Base-by-base conservation (phyloP, 2,888 invertebrate genomes). In the Agrotis clavis region DNA sequence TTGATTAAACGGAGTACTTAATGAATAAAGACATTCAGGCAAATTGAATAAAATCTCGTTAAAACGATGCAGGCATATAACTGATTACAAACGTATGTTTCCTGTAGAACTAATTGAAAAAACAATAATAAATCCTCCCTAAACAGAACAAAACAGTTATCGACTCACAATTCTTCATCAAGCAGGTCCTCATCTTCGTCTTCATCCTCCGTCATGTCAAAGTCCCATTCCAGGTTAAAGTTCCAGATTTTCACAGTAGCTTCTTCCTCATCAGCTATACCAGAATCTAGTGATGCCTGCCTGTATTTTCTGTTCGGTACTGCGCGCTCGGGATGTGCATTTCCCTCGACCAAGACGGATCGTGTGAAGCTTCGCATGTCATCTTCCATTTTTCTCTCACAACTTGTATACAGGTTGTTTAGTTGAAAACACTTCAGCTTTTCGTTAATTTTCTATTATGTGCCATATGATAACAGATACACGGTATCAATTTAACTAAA, bases 141-240 rank as follows among this genome's bases (percentile, higher is more conserved):
- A 41, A 41, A 41, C 1, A 11, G 0, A 63, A 30, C 14, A 25
- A n/a, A 53, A 16, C n/a, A 9, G 3, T 19, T 45, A 9, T 19
- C 13, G 50, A 77, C 78, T 78, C 59, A 76, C 71, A 66, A 62
- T 53, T 68, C 67, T 19, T 81, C 71, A 25, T 77, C 74, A 54
- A 77, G 74, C 70, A 89, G 87, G 47, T 86, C 76, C 51, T 87
- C 88, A 19, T 89, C 87, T 30, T 92, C 92, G 50, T 90, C 87
- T 48, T 92, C 92, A 51, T 90, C 88, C 7, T 90, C 90, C 30
- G 91, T 90, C 87, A 91, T 90, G 60, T 88, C 88, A 82, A 88
- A 85, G 25, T 90, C 89, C 19, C 87, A 86, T 56, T 90, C 90
- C 86, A 89, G 86, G 72, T 62, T 86, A 11, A 71, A 67, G 56